phyloP scores from a whole-genome alignment of 2,888 invertebrate species.

The Ptychoptera contaminata region DNA sequence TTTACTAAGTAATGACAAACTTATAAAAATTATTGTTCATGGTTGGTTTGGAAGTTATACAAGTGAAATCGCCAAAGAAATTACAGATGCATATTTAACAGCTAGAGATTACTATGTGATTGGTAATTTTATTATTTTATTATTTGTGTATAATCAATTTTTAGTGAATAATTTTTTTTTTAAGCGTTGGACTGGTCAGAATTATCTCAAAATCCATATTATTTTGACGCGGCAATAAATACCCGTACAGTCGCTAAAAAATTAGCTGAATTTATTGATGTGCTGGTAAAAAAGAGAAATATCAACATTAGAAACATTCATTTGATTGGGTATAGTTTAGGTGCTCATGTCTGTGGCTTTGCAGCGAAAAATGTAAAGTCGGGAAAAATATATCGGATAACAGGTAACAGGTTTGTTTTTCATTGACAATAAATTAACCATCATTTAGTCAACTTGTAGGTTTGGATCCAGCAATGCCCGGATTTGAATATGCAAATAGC shows the following conservation, averaged over 20 bases:
- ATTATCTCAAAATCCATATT: constrained; percentile 27
- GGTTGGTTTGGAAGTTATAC: constrained; percentile 23
- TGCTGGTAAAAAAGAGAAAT: constrained; percentile 5
- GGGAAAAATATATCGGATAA: constrained; percentile 36
- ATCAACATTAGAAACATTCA: constrained; percentile 18
- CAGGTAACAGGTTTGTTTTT: constrained; percentile 30
- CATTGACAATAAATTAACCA: too few relatives aligned
- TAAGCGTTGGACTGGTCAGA: constrained; percentile 27
- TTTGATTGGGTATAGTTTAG: constrained; percentile 37
- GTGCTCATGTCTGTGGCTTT: constrained; percentile 44
- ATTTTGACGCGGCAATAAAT: constrained; percentile 24
- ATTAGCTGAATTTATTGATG: constrained; percentile 19
- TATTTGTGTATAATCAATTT: too few relatives aligned
- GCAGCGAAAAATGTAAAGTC: constrained; percentile 34
- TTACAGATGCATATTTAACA: constrained; percentile 24
- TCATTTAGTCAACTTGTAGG: constrained; percentile 30
- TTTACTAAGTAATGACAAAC: background rate
- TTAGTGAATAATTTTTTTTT: background rate
- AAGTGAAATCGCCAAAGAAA: constrained; percentile 26
- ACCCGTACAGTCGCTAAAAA: constrained; percentile 27
- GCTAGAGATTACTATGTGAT: constrained; percentile 14
- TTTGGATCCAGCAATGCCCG: constrained; percentile 52
- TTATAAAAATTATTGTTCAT: constrained; percentile 8
- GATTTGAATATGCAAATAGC: constrained; percentile 32
- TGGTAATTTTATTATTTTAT: too few relatives aligned